Conservation (phyloP, 2,113 vertebrate genomes). For the Numenius arquata region DNA sequence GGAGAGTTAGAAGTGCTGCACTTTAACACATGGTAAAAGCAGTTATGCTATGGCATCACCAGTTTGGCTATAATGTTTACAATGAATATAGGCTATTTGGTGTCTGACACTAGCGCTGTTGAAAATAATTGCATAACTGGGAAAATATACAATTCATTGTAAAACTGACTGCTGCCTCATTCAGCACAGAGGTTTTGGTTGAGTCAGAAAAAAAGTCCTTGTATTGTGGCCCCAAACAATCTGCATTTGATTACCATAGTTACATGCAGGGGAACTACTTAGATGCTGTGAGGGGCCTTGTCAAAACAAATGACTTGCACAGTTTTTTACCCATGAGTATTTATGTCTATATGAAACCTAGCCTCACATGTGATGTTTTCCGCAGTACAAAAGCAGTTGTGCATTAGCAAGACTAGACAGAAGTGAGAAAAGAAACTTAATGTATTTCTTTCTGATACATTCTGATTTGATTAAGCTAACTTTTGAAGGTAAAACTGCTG, state of each 20-base stretch:
- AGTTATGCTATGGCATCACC: background rate
- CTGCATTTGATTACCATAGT: background rate
- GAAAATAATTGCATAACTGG: background rate
- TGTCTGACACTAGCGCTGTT: background rate
- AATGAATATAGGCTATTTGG: background rate
- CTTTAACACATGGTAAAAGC: background rate
- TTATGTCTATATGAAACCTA: background rate
- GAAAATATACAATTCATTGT: background rate
- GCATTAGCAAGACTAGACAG: background rate
- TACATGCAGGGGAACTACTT: background rate
- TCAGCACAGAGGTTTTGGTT: background rate
- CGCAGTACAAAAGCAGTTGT: background rate
- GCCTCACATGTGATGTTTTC: background rate
- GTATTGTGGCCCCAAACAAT: accelerated
- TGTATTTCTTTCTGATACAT: background rate
- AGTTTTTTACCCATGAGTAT: background rate
- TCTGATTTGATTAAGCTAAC: background rate
- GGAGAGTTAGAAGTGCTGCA: background rate
- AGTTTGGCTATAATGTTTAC: background rate
- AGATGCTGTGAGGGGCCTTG: background rate
- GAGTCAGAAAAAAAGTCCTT: background rate
- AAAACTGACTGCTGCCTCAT: background rate
- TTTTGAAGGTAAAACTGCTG: background rate
- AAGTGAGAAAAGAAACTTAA: background rate
- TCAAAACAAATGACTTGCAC: background rate